Base-by-base conservation (phyloP, 2,797 vertebrate species). In the Lophotriccus pileatus region DNA sequence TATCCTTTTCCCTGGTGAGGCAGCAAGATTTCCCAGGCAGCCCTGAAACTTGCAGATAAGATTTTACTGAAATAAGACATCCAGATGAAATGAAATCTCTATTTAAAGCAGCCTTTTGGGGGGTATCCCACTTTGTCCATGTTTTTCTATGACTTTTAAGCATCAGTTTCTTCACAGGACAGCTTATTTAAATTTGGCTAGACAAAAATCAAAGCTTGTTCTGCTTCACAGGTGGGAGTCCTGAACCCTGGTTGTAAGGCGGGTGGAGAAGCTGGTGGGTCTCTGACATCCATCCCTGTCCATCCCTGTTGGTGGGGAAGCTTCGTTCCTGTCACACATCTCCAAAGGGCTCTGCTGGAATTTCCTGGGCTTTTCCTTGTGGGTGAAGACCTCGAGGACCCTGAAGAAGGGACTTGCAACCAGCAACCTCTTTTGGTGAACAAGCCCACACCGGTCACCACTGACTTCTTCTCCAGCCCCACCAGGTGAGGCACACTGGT, bases 1-100 rank as follows among this genome's bases (percentile, higher is more conserved):
- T 93, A 95, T 68, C 73, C 73, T 91, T 90, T 76, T 94, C 96
- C 82, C 89, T 59, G 68, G 87, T 47, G 93, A 91, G 78, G 81
- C 87, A 81, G 93, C 60, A 68, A 92, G 89, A 89, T 94, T 87
- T 94, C 86, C 74, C 86, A 90, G 67, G 93, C 88, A 95, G 67
- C 77, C 73, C 89, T 85, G 87, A 68, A 92, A 94, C 82, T 68
- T 66, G 47, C 52, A 83, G 96, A 93, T 94, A 91, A 89, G 78
- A 92, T 87, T 91, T 91, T 60, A 24, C 69, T 83, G 68, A 66
- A 91, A 39, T 66, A 47, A 95, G 78, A 84, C 84, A 87, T 75
- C 62, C 60, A 37, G 63, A 81, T 56, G 70, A 89, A 91, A 50
- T 17, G 39, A 87, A 91, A 47, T 52, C 47, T 94, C 69, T 85